Evolutionary conservation across 2,113 vertebrate species (phyloP), one percentile per base, ranked within the genome.

Genomic region (Stigmatopora argus): DNA sequence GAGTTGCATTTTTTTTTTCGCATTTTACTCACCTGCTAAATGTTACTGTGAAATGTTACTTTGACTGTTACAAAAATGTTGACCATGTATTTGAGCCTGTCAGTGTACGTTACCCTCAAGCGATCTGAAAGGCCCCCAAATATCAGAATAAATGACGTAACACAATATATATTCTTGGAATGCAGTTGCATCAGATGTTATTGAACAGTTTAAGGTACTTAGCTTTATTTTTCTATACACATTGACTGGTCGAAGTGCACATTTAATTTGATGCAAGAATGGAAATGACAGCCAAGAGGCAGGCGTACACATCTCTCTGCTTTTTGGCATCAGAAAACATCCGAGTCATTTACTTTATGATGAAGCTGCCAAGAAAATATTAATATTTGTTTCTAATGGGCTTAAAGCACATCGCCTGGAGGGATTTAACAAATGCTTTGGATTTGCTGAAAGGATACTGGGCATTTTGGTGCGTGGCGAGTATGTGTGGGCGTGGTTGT

Each of bases 101-200:
- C 53, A 26, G 21, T 26, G 23, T 48, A 31, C 15, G 5, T 26
- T 6, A 7, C 23, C 14, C 14, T 56, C 2, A 31, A 26, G 7
- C 31, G 1, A 53, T 53, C 51, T 53, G 53, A 56, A 56, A 26
- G 15, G 21, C 14, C 21, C 21, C 1, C 26, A 31, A 56, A 17
- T 31, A 56, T 23, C 53, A 56, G 53, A 56, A 56, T 31, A 56
- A 56, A 56, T 56, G 53, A 56, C 7, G 23, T 56, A 56, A 56
- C 53, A 31, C 23, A 31, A 23, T 26, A 26, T 31, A 21, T 17
- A 31, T 41, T 3, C 38, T 41, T 41, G 38, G 1, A 41, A 23
- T 56, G 53, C 53, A 56, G 23, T 56, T 56, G 53, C 53, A 15
- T 56, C 53, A 56, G 23, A 56, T 56, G 53, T 56, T 14, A 15